Percentiles rank a stretch among this genome's conserved stretches.
Evolutionary conservation across 2,888 invertebrate genomes (phyloP).

Genomic region (Atrina japonica): DNA sequence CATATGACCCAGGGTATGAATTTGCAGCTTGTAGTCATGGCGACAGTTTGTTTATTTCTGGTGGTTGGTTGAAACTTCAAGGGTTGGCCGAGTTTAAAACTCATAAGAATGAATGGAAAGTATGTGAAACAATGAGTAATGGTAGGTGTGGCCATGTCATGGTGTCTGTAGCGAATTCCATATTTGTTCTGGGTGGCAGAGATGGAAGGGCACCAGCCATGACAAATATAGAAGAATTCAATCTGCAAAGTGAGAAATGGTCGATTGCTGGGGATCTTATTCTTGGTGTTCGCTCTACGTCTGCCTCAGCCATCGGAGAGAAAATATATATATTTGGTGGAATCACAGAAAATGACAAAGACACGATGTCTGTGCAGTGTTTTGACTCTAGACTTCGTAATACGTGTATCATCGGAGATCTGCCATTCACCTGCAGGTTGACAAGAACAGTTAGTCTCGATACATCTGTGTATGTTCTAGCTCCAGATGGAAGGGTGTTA

Average conservation of each 20-base stretch:
- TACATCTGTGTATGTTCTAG: slow-evolving; percentile 60
- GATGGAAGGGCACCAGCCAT: slow-evolving; percentile 66
- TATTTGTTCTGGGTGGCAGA: slow-evolving; percentile 68
- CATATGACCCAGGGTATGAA: slow-evolving; percentile 69
- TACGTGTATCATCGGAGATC: slow-evolving; percentile 62
- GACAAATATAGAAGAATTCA: slow-evolving; percentile 68
- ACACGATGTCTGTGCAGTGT: slow-evolving; percentile 66
- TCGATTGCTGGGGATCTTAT: slow-evolving; percentile 62
- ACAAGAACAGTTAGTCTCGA: slow-evolving; percentile 64
- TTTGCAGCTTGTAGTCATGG: slow-evolving; percentile 67
- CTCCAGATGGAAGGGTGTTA: slow-evolving; percentile 67
- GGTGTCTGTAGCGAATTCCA: slow-evolving; percentile 63
- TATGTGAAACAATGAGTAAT: slow-evolving; percentile 63
- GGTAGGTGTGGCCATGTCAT: slow-evolving; percentile 71
- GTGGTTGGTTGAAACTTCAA: slow-evolving; percentile 67
- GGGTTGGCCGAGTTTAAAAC: slow-evolving; percentile 66
- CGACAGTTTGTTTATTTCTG: slow-evolving; percentile 68
- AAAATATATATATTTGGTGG: slow-evolving; percentile 69
- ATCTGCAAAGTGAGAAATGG: slow-evolving; percentile 65
- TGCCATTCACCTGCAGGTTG: slow-evolving; percentile 67
- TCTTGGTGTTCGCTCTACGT: slow-evolving; percentile 64
- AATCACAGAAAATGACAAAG: slow-evolving; percentile 65
- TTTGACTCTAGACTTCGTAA: slow-evolving; percentile 63
- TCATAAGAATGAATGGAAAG: slow-evolving; percentile 68
- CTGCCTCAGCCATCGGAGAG: slow-evolving; percentile 66